Evolutionary conservation across 2,113 vertebrate species (phyloP).

Genomic region (Neofelis nebulosa): DNA sequence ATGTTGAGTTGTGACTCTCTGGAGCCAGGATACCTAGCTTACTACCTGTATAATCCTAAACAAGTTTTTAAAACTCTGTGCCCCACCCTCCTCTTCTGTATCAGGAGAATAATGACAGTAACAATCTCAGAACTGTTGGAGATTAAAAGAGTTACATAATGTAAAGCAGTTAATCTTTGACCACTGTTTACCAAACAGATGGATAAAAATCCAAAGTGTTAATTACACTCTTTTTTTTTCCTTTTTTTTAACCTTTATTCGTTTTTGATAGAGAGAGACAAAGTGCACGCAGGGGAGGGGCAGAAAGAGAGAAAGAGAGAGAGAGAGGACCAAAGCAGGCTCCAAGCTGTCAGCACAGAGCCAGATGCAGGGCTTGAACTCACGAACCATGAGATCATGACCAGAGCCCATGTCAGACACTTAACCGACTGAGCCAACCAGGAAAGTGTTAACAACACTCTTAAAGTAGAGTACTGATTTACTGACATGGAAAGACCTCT

Average conservation of each 20-base stretch:
- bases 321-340: no score
- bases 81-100: slow-evolving; percentile 19
- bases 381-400: no score
- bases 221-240: slow-evolving; percentile 6
- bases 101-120: background rate
- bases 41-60: background rate
- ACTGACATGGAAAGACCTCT: background rate
- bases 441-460: slow-evolving; percentile 20
- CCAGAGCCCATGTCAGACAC: no score
- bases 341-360: no score
- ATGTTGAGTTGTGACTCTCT: background rate
- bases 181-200: slow-evolving; percentile 9
- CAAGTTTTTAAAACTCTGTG: background rate
- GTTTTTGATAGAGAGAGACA: no score
- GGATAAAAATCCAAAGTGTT: slow-evolving; percentile 36
- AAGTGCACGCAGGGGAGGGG: no score
- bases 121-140: slow-evolving; percentile 21
- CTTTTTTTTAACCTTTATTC: background rate
- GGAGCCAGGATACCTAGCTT: background rate
- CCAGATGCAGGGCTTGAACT: no score
- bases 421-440: no score
- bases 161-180: slow-evolving; percentile 45
- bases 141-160: slow-evolving; percentile 49
- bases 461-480: background rate
- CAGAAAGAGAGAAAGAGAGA: no score